Evolutionary conservation across 1,140 invertebrate species (phyloP), one percentile per base, ranked within the genome.

Genomic region (Drosophila sp.): DNA sequence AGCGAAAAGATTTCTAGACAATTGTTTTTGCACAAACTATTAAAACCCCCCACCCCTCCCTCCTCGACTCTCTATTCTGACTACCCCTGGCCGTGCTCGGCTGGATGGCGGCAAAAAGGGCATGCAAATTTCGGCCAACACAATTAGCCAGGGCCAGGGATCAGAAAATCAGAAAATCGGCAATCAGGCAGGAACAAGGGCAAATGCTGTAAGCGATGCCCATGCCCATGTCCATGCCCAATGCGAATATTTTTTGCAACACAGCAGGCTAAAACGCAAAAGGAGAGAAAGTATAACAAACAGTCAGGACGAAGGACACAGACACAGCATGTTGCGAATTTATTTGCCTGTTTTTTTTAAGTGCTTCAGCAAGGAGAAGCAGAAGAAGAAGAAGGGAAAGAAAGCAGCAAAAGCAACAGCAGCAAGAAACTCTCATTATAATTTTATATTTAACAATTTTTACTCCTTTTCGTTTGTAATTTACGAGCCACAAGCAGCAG

Each of bases 111-210:
- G 38, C 44, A 75, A 73, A 73, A 84, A 70, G 63, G 81, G 60
- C 74, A 85, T 86, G 82, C 82, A 86, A 86, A 86, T 87, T 80
- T 86, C 73, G 50, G 63, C 82, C 78, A 70, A 73, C 70, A 71
- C 66, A 82, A 72, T 80, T 62, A 76, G 44, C 50, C 50, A 54
- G 66, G 55, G 35, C 35, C 54, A 29, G 70, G 73, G 79, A 38
- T 38, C 35, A 38, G 35, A 11, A 71, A 79, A 67, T 60, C 71
- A 54, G 35, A 11, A 71, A 79, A 67, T 60, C 71, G 47, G 60
- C 30, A 50, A 29, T 70, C 44, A 50, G 47, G 58, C 64, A 41
- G 61, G n/a, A 23, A 41, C 40, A 50, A 50, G 44, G 44, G 23
- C 11, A 33, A 55, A 41, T 7, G 60, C 47, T 77, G 75, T 78